Evolutionary conservation across 2,113 vertebrate genomes (phyloP).

Genomic region (Ceratotherium simum): DNA sequence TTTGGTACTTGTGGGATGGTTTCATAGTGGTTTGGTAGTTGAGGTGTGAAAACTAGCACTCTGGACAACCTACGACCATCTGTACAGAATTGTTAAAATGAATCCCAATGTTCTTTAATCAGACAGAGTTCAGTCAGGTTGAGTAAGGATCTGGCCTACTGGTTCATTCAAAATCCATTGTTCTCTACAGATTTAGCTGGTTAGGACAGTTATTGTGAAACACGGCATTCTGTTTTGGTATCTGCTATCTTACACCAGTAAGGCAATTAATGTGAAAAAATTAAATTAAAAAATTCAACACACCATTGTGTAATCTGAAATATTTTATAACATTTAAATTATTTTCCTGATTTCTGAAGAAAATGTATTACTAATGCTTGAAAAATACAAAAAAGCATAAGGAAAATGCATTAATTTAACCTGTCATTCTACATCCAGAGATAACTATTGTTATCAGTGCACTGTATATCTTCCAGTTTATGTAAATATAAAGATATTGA

Average conservation of each 20-base stretch:
- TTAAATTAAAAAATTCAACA: neutral
- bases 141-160: neutral
- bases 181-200: neutral
- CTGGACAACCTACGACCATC: neutral
- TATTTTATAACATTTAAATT: neutral
- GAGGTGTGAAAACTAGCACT: neutral
- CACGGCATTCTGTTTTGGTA: neutral
- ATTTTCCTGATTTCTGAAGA: neutral
- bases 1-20: neutral
- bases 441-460: neutral
- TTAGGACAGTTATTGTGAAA: neutral
- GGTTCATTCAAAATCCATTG: neutral
- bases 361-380: neutral
- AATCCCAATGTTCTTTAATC: neutral
- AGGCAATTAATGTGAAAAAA: neutral
- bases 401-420: neutral
- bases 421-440: neutral
- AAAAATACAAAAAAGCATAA: neutral
- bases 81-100: neutral
- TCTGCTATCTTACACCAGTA: neutral
- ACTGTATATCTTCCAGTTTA: neutral
- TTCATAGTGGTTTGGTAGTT: neutral
- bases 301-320: neutral
- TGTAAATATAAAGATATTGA: neutral
- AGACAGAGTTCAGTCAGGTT: neutral